Percentiles rank a stretch among this genome's conserved stretches.
These are phyloP conservation scores for Zele albiditarsus DNA, from an alignment of 2,888 invertebrate genomes.

Conservation along the genomic window DNA sequence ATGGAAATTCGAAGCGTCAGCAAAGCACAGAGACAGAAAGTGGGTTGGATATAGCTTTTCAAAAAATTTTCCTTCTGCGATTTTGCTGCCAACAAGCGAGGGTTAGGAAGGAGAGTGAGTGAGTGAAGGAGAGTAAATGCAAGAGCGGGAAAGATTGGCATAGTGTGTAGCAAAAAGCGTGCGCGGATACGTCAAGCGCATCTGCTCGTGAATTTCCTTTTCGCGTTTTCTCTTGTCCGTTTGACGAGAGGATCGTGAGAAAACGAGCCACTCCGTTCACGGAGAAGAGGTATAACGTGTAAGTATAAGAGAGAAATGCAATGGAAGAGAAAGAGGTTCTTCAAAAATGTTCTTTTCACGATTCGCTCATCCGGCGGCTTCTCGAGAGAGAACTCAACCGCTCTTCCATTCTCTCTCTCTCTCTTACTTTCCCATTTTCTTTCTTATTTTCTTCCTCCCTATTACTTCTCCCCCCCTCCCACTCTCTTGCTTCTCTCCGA, in stretches of 20 bases:
- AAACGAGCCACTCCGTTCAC: constrained; percentile 38
- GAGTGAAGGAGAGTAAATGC: constrained; percentile 8
- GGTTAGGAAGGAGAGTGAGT: not conserved
- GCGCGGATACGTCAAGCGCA: constrained; percentile 44
- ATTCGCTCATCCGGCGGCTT: constrained; percentile 39
- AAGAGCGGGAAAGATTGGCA: constrained; percentile 41
- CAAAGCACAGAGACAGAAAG: constrained; percentile 8
- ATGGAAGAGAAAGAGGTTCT: constrained; percentile 33
- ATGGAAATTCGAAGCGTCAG: constrained; percentile 32
- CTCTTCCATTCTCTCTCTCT: constrained; percentile 12
- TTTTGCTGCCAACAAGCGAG: constrained; percentile 24
- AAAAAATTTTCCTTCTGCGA: constrained; percentile 27
- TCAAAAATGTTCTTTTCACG: constrained; percentile 45
- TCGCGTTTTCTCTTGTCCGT: constrained; percentile 33
- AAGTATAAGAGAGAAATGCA: constrained; percentile 23
- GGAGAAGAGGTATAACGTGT: constrained; percentile 21
- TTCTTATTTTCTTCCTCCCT: not conserved
- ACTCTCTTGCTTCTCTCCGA: not conserved
- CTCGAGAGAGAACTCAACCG: constrained; percentile 42
- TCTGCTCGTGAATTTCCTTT: constrained; percentile 44
- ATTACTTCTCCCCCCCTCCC: not conserved
- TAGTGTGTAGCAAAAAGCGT: constrained; percentile 47
- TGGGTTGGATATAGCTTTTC: constrained; percentile 16
- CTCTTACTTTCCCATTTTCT: not conserved
- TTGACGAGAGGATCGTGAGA: constrained; percentile 44